phyloP scores from a whole-genome alignment of 2,113 vertebrate genomes.

The Clarias magur region DNA sequence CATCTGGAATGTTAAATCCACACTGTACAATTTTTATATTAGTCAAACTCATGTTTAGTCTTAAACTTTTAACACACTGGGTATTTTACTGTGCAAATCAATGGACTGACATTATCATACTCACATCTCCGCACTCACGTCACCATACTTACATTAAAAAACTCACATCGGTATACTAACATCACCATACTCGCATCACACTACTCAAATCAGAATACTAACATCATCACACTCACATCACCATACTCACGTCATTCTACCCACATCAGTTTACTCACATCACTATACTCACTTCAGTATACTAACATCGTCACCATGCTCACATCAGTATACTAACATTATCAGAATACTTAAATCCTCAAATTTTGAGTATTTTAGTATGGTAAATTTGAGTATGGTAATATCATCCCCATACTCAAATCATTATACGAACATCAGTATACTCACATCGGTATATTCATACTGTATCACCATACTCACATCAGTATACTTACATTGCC shows the following conservation, averaged over 20 bases:
- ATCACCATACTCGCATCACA: too few species aligned
- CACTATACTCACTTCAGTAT: not conserved
- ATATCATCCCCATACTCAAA: not conserved
- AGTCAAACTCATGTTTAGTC: too few species aligned
- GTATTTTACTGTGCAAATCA: not conserved
- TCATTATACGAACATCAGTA: not conserved
- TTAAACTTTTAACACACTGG: too few species aligned
- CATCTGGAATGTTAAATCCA: too few species aligned
- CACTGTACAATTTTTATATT: too few species aligned
- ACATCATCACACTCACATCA: not conserved
- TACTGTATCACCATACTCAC: not conserved
- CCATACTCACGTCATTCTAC: not conserved
- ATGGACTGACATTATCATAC: not conserved
- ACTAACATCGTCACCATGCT: not conserved
- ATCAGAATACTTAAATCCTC: not conserved
- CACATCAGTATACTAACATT: not conserved
- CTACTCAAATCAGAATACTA: not conserved
- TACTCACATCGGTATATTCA: not conserved
- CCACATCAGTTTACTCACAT: not conserved
- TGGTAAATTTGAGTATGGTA: too few species aligned
- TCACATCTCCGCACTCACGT: not conserved
- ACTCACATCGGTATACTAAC: not conserved
- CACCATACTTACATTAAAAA: too few species aligned
- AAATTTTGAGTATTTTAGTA: too few species aligned
- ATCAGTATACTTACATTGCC: not conserved